Conservation (phyloP, 2,113 vertebrate species). For the Plotosus lineatus region DNA sequence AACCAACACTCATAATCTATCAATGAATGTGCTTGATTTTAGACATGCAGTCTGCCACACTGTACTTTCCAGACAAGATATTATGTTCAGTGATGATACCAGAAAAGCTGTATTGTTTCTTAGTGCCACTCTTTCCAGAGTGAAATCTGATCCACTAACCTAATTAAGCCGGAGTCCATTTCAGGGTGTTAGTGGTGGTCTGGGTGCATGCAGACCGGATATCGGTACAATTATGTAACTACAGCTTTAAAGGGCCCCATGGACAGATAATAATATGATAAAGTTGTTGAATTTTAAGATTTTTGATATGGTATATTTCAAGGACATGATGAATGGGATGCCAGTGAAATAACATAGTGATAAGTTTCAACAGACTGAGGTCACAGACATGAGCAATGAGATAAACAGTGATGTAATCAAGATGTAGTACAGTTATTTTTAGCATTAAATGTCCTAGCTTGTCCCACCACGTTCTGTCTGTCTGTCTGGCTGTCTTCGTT, state of each 20-base stretch:
- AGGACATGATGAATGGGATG: background rate
- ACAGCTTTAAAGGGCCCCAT: background rate
- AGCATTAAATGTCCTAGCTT: background rate
- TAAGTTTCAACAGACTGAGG: conserved; percentile 5
- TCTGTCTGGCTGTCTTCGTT: background rate
- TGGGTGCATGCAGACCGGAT: conserved; percentile 5
- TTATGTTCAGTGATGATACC: background rate
- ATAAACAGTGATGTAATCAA: conserved; percentile 11
- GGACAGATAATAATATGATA: background rate
- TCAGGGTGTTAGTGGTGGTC: conserved; percentile 49
- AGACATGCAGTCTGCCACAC: background rate
- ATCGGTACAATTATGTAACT: conserved; percentile 20
- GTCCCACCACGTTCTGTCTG: background rate
- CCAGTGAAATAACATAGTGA: conserved; percentile 7
- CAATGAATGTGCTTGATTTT: background rate
- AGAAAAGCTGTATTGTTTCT: conserved; percentile 7
- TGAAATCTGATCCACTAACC: conserved; percentile 39
- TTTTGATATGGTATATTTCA: conserved; percentile 1
- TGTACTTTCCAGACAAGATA: background rate
- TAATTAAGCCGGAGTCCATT: conserved; percentile 41
- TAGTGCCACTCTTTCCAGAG: background rate
- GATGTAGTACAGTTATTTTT: conserved; percentile 19
- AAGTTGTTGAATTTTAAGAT: background rate
- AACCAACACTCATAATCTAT: no score
- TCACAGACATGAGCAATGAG: conserved; percentile 11